Evolutionary conservation across 1,140 invertebrate species (phyloP).

Genomic region (Zaprionus davidi): DNA sequence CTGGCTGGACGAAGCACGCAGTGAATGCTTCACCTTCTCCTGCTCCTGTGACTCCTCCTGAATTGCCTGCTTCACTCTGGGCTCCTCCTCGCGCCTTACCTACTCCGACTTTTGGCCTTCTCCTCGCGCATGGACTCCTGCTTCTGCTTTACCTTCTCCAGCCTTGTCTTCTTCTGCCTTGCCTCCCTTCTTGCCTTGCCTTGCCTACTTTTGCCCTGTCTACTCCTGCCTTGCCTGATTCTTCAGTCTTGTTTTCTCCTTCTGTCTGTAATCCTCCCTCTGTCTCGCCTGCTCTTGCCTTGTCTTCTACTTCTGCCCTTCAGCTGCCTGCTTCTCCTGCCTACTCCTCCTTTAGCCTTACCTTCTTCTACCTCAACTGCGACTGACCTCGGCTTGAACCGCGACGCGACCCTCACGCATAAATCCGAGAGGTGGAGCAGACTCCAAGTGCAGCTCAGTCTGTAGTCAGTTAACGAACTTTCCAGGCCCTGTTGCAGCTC

Average conservation of each 20-base stretch:
- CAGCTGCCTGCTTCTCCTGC: not conserved
- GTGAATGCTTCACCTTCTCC: not conserved
- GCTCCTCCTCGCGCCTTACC: too few species aligned
- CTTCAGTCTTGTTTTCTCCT: not conserved
- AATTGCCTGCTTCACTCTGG: too few species aligned
- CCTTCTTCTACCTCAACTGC: slow-evolving; percentile 21
- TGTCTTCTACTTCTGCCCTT: not conserved
- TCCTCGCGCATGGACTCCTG: too few species aligned
- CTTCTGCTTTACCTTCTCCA: too few species aligned
- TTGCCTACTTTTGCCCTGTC: not conserved
- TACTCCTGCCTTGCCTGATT: not conserved
- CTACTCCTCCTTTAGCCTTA: slow-evolving; percentile 56
- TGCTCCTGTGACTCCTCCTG: too few species aligned
- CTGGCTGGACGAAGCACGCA: slow-evolving; percentile 9
- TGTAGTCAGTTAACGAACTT: slow-evolving; percentile 66
- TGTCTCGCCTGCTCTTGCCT: not conserved
- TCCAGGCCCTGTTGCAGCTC: slow-evolving; percentile 5
- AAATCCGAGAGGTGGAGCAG: slow-evolving; percentile 58
- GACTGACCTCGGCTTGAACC: slow-evolving; percentile 40
- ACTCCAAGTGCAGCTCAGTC: not conserved
- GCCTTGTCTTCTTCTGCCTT: too few species aligned
- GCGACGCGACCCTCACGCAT: slow-evolving; percentile 64
- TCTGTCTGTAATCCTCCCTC: not conserved
- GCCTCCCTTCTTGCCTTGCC: not conserved
- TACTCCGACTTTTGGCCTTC: too few species aligned